Evolutionary conservation across 1,140 invertebrate species (phyloP), one percentile per base, ranked within the genome.

Genomic region (Thaumetopoea pityocampa): DNA sequence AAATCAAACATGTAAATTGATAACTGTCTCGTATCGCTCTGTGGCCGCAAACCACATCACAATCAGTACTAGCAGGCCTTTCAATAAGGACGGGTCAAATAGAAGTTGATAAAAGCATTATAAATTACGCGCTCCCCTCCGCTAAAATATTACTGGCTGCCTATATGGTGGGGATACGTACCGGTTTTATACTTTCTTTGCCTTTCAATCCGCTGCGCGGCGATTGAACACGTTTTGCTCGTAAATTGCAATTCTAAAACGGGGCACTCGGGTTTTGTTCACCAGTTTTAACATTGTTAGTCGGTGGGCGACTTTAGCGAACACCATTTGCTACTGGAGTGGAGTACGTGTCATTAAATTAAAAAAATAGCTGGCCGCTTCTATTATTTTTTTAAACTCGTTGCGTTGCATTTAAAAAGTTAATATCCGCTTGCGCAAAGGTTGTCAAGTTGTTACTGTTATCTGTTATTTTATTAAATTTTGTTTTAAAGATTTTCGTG

Each of bases 111-210:
- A 38, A 38, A n/a, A n/a, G n/a, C n/a, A n/a, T n/a, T n/a, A n/a
- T n/a, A n/a, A n/a, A n/a, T n/a, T n/a, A n/a, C n/a, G n/a, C n/a
- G n/a, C n/a, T n/a, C n/a, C n/a, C n/a, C n/a, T n/a, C n/a, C n/a
- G n/a, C n/a, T n/a, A n/a, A n/a, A n/a, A n/a, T n/a, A n/a, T n/a
- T n/a, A n/a, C n/a, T n/a, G n/a, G n/a, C n/a, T n/a, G n/a, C n/a
- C n/a, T n/a, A n/a, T n/a, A n/a, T n/a, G n/a, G n/a, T 36, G 50
- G 46, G 42, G 44, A 29, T 23, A 3, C 9, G 11, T 17, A 50
- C 50, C 42, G 55, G 55, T 53, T 48, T 28, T 12, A 28, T 37
- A 28, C 29, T 44, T 15, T 30, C 23, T 52, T 47, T 42, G 23
- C 52, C 33, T 36, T 51, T 51, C 43, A 19, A 30, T 37, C 34